These are phyloP conservation scores for Colinus virginianus DNA, from an alignment of 2,113 vertebrate species.

Conservation along the genomic window DNA sequence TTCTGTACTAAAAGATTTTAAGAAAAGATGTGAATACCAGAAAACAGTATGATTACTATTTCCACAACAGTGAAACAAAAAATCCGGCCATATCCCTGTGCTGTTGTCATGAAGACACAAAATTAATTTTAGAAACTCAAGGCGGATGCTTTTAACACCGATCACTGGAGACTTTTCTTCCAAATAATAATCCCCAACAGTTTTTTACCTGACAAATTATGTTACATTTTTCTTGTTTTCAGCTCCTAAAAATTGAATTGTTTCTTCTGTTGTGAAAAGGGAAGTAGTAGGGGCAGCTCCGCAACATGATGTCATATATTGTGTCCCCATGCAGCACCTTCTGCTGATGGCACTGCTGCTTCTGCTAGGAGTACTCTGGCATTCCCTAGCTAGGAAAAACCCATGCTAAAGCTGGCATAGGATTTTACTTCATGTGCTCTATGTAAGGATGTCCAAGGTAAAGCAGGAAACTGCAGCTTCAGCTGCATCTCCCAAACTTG, in stretches of 20 bases:
- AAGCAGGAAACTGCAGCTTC: not conserved
- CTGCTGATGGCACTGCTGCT: not conserved
- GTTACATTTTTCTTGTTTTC: not conserved
- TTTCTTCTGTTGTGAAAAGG: not conserved
- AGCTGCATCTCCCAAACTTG: not conserved
- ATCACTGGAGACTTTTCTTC: not conserved
- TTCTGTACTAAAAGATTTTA: not conserved
- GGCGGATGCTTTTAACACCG: not conserved
- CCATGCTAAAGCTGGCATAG: not conserved
- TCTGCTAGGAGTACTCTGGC: not conserved
- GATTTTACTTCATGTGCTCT: not conserved
- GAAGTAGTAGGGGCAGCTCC: not conserved
- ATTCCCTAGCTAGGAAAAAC: not conserved
- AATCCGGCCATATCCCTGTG: not conserved
- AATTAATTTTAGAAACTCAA: not conserved
- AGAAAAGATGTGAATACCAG: not conserved
- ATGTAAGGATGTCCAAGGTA: not conserved
- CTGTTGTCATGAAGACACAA: not conserved
- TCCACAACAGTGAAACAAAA: not conserved
- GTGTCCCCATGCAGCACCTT: not conserved
- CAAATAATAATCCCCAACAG: not conserved
- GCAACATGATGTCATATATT: not conserved
- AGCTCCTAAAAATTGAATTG: not conserved
- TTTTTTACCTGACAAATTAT: not conserved
- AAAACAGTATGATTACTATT: not conserved